Conservation (phyloP, 2,797 vertebrate genomes). For the Spizella passerina region DNA sequence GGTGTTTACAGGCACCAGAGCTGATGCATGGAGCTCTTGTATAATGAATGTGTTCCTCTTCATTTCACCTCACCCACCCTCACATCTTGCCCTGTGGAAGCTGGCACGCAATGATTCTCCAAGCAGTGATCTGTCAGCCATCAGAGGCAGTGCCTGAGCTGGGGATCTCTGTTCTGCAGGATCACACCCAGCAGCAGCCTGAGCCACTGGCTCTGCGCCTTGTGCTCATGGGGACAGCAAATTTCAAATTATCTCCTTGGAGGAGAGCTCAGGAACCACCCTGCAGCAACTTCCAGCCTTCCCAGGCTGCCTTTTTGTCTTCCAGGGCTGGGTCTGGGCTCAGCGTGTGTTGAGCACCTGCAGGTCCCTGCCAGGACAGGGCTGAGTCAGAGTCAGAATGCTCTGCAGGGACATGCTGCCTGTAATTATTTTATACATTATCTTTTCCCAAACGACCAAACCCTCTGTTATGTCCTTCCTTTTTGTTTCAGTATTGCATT, state of each 20-base stretch:
- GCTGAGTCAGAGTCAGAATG: neutral
- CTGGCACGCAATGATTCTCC: neutral
- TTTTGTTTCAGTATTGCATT: neutral
- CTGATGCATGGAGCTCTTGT: neutral
- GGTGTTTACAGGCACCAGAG: neutral
- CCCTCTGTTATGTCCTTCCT: neutral
- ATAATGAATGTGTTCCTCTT: neutral
- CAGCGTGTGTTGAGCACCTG: neutral
- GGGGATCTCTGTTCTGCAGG: neutral
- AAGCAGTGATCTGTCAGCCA: accelerated
- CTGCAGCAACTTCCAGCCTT: neutral
- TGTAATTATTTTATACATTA: neutral
- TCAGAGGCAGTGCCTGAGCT: neutral
- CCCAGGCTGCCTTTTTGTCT: neutral
- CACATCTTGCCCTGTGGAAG: neutral
- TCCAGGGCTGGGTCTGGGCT: neutral
- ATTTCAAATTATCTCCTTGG: neutral
- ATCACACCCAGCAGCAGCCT: neutral
- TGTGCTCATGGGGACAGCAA: accelerated
- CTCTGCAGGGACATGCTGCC: slow-evolving; percentile 14
- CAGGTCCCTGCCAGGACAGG: neutral
- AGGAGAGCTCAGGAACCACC: neutral
- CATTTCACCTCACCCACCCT: neutral
- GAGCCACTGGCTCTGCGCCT: neutral
- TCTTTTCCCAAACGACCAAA: neutral